A percentile compares a stretch with the other conserved stretches of the same genome.
Conservation (phyloP, 1,140 invertebrate species). For the Kradibia gibbosae region DNA sequence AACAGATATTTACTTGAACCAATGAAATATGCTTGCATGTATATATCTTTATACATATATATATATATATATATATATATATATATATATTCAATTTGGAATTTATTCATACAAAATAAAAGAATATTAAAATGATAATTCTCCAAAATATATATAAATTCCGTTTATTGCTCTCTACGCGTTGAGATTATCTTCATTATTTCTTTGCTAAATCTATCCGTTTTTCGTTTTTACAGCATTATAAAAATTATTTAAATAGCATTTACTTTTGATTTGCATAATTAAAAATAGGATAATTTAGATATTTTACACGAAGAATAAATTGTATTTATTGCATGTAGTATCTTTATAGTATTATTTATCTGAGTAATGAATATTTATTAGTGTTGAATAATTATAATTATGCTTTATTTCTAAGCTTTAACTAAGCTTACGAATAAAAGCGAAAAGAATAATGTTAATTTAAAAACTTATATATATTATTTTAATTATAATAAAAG, state of each 20-base stretch:
- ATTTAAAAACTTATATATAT: too few species aligned
- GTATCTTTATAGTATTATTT: conserved; percentile 57
- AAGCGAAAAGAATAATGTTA: neutral
- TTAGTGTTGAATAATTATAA: conserved; percentile 53
- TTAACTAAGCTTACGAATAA: neutral
- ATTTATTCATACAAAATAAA: neutral
- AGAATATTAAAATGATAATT: neutral
- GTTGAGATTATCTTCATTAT: neutral
- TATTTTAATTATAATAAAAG: too few species aligned
- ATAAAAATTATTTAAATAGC: conserved; percentile 21
- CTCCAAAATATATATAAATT: neutral
- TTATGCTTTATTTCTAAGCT: conserved; percentile 53
- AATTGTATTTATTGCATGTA: conserved; percentile 29
- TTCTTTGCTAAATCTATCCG: neutral
- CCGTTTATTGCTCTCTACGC: too few species aligned
- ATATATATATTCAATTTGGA: neutral
- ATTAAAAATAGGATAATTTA: conserved; percentile 6
- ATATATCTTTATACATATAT: too few species aligned
- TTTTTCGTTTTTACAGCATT: neutral
- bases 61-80: too few species aligned
- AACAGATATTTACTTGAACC: neutral
- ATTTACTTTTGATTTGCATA: conserved; percentile 9
- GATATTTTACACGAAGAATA: neutral
- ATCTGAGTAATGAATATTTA: conserved; percentile 59
- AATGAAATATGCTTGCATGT: neutral